Conservation (phyloP, 2,888 invertebrate species). For the Pseudanteris insignis region DNA sequence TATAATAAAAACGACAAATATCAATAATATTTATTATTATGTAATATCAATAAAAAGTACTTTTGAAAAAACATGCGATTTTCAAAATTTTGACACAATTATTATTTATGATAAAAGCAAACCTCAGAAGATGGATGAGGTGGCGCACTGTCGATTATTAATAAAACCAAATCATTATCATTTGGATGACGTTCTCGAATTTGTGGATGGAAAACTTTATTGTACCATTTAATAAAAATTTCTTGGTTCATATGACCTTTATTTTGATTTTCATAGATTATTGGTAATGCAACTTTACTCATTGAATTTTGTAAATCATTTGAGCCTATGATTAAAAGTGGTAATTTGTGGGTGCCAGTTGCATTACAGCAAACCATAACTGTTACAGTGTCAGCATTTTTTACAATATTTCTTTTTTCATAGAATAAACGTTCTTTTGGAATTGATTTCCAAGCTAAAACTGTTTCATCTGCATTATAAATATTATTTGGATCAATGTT, state of each 20-base stretch:
- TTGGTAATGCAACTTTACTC: constrained; percentile 4
- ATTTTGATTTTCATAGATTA: constrained; percentile 19
- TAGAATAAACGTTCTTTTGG: constrained; percentile 19
- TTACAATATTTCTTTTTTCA: constrained; percentile 8
- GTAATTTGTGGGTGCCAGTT: constrained; percentile 53
- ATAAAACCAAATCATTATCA: constrained; percentile 20
- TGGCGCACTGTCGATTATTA: constrained; percentile 34
- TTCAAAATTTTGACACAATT: no score
- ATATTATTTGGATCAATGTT: constrained; percentile 32
- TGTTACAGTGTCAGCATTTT: constrained; percentile 36
- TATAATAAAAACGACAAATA: no score
- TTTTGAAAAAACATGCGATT: no score
- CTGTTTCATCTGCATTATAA: constrained; percentile 37
- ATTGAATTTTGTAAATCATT: constrained; percentile 10
- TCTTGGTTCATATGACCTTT: constrained; percentile 27
- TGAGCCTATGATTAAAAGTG: constrained; percentile 48
- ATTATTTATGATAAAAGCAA: neutral
- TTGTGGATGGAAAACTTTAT: constrained; percentile 20
- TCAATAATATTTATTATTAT: no score
- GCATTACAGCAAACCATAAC: constrained; percentile 53
- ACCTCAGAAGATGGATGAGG: constrained; percentile 20
- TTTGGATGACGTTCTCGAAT: constrained; percentile 11
- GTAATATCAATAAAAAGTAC: no score
- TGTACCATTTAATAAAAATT: constrained; percentile 34
- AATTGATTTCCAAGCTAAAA: constrained; percentile 27